Evolutionary conservation across 2,888 invertebrate genomes (phyloP).

Genomic region (Pollenia labialis): DNA sequence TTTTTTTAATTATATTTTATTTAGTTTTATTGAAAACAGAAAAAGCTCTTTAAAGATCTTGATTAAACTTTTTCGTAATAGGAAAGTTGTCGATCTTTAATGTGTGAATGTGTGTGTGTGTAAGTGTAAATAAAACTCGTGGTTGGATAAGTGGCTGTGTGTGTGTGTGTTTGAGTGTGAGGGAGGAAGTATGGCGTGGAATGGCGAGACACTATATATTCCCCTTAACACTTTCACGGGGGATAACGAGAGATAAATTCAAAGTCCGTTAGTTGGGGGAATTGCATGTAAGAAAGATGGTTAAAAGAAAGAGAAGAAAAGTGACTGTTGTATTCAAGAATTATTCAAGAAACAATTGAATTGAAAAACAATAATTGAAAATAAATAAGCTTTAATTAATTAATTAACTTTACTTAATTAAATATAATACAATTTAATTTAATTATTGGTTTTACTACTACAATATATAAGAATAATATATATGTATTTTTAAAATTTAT

Average conservation of each 20-base stretch:
- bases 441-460: constrained; percentile 53
- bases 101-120: background rate
- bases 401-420: constrained; percentile 22
- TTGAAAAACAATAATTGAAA: constrained; percentile 3
- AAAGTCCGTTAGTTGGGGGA: background rate
- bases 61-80: constrained; percentile 56
- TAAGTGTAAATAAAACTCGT: too few relatives aligned
- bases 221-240: constrained; percentile 68
- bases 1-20: constrained; percentile 24
- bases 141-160: background rate
- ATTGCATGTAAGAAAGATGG: background rate
- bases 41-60: constrained; percentile 58
- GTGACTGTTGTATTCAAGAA: background rate
- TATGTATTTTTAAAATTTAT: constrained; percentile 63
- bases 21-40: constrained; percentile 44
- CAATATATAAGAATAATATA: constrained; percentile 64
- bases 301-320: background rate
- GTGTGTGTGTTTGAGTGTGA: constrained; percentile 4
- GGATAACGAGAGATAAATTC: constrained; percentile 22
- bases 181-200: background rate
- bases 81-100: constrained; percentile 43
- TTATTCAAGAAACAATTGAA: background rate
- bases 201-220: constrained; percentile 9
- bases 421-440: constrained; percentile 34
- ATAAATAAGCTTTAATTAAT: constrained; percentile 10